Evolutionary conservation across 2,797 vertebrate genomes (phyloP).

Genomic region (Pitangus sulphuratus): DNA sequence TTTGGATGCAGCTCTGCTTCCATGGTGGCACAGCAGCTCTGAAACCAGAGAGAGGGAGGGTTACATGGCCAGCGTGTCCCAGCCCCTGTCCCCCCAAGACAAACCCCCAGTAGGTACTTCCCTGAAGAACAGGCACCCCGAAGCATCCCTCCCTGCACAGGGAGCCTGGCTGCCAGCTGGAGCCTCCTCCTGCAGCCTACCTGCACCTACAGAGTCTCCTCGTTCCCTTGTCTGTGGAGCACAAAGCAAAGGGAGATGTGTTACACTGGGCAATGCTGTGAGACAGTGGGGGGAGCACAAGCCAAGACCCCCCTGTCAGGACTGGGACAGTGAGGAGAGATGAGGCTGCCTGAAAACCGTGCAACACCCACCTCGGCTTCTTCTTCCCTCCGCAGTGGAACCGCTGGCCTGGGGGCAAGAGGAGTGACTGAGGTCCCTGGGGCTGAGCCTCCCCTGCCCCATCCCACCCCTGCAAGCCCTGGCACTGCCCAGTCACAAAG

Average conservation of each 20-base stretch:
- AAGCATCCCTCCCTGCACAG: rapidly evolving
- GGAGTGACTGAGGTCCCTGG: background rate
- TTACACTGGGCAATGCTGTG: rapidly evolving
- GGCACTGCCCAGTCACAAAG: background rate
- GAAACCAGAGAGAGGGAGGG: background rate
- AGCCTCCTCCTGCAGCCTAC: background rate
- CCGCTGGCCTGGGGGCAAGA: conserved; percentile 59
- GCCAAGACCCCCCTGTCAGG: background rate
- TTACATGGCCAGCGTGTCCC: rapidly evolving
- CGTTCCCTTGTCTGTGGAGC: background rate
- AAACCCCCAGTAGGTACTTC: rapidly evolving
- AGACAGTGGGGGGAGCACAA: rapidly evolving
- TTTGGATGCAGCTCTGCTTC: background rate
- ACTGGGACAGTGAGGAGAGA: background rate
- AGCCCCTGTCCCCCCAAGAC: background rate
- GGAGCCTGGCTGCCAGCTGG: background rate
- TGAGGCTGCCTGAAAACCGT: rapidly evolving
- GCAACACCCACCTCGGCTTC: conserved; percentile 57
- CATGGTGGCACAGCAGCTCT: background rate
- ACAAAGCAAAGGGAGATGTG: rapidly evolving
- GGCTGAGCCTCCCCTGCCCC: background rate
- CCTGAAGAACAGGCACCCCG: rapidly evolving
- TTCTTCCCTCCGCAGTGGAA: conserved; percentile 72
- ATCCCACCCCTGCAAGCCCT: background rate
- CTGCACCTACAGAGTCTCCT: conserved; percentile 47